Base-by-base conservation (phyloP, 2,888 invertebrate species). In the Cacoxenus indagator region DNA sequence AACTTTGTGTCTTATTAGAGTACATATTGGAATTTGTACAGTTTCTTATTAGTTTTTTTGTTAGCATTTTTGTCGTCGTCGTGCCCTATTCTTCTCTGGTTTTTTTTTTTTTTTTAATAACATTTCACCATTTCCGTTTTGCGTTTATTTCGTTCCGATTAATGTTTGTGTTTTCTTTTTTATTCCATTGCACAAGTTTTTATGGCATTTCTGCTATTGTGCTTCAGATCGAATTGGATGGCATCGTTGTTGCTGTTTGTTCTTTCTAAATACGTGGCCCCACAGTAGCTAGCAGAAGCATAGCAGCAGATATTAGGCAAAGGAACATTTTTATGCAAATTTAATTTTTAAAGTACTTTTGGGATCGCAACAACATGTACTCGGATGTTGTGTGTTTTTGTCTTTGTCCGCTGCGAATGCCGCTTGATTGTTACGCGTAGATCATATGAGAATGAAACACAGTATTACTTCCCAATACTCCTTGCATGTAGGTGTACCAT, bases 21-120 rank as follows among this genome's bases (percentile, higher is more conserved):
- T 62, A 43, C n/a, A n/a, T 62, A 62, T 62, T 48, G 46, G 48
- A 48, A 64, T 64, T 46, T 64, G 48, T 64, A 64, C 64, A 64
- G 48, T 64, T 64, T 64, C 29, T 64, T 48, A 27, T 64, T 51
- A 48, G 29, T 64, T 17, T 64, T 22, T 19, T 51, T 31, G 31
- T 61, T 31, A 64, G 48, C 22, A 64, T 64, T 9, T 64, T 64
- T 48, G n/a, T 48, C 26, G 29, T 64, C 27, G 24, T 48, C 48
- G 19, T 61, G 14, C 29, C 51, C 62, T 62, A 6, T 67, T 11
- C 43, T 27, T 11, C 24, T 29, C 48, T 67, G 17, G 11, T 46
- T 31, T 11, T 4, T 11, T 24, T 26, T 14, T n/a, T 61, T 31
- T 46, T 9, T 17, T 51, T 24, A 27, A 46, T 46, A 26, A 14